Base-by-base conservation (phyloP, 2,797 vertebrate species). In the Scyliorhinus canicula region DNA sequence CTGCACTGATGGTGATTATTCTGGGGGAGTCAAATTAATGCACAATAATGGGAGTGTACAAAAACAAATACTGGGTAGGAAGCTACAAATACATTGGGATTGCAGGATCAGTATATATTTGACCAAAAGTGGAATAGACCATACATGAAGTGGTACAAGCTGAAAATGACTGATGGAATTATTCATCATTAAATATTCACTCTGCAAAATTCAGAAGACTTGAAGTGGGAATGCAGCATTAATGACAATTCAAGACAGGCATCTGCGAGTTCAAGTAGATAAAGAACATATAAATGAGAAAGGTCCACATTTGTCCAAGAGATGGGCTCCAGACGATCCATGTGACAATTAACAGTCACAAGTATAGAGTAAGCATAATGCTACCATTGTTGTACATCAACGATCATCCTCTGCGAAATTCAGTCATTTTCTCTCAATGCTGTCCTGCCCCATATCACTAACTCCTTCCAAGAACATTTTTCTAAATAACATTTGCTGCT, bases 111-210 rank as follows among this genome's bases (percentile, higher is more conserved):
- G 47, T 94, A 93, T n/a, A 55, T 74, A 74, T 67, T 67, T 52
- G 63, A 93, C 44, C 65, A 67, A 69, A 71, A 69, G 40, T 94
- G 67, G 93, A 74, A 74, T 19, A 74, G 44, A 52, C 47, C 14
- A 35, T 71, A 35, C 69, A 94, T 28, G 47, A 44, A 67, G 65
- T 69, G 44, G 44, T 93, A 50, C 44, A 93, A 24, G 47, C 35
- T 94, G 67, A 94, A 94, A 94, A 52, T 50, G 26, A 69, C 44
- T 24, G 69, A 93, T 21, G 19, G 47, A 94, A 94, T 94, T 52
- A 35, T 11, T 67, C 24, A n/a, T 65, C 63, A 67, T 93, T 85
- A 31, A 44, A 44, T 93, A 67, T 24, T 65, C 44, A 35, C 67
- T 44, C 35, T 31, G 4, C 40, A 63, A 40, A 94, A 71, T 35